Percentiles rank a stretch among this genome's conserved stretches.
phyloP scores from a whole-genome alignment of 2,888 invertebrate species.

The Pecten maximus region DNA sequence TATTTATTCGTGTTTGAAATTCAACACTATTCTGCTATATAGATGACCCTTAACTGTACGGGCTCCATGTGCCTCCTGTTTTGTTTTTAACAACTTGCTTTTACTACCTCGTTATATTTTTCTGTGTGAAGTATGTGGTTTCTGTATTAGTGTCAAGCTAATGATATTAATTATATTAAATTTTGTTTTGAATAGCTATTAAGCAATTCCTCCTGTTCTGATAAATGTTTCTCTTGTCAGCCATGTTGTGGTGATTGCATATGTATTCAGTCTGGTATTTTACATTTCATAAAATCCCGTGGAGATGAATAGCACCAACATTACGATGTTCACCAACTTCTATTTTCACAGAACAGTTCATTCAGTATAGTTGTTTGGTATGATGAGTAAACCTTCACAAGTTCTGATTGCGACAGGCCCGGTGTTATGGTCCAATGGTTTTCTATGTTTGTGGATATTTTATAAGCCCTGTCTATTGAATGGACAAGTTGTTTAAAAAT shows the following conservation, averaged over 20 bases:
- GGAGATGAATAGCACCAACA: neutral
- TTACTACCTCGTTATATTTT: too few species aligned
- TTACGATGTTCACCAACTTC: neutral
- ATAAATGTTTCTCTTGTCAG: neutral
- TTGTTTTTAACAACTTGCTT: too few species aligned
- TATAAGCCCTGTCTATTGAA: neutral
- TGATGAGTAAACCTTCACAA: neutral
- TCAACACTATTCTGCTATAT: too few species aligned
- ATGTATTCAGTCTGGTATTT: neutral
- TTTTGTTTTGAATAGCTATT: neutral
- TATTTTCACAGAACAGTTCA: neutral
- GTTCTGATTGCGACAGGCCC: neutral
- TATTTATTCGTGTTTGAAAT: too few species aligned
- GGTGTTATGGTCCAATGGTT: neutral
- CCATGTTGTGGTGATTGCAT: neutral
- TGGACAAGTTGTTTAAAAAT: neutral
- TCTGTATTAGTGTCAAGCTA: too few species aligned
- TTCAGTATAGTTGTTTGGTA: neutral
- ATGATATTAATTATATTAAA: too few species aligned
- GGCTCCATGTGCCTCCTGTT: too few species aligned
- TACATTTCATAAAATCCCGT: neutral
- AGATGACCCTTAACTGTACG: too few species aligned
- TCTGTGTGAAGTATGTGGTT: too few species aligned
- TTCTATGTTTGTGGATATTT: neutral
- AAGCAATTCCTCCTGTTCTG: neutral